A percentile compares a stretch with the other conserved stretches of the same genome.
Evolutionary conservation across 1,140 invertebrate genomes (phyloP).

Genomic region (Thereuonema tuberculata): DNA sequence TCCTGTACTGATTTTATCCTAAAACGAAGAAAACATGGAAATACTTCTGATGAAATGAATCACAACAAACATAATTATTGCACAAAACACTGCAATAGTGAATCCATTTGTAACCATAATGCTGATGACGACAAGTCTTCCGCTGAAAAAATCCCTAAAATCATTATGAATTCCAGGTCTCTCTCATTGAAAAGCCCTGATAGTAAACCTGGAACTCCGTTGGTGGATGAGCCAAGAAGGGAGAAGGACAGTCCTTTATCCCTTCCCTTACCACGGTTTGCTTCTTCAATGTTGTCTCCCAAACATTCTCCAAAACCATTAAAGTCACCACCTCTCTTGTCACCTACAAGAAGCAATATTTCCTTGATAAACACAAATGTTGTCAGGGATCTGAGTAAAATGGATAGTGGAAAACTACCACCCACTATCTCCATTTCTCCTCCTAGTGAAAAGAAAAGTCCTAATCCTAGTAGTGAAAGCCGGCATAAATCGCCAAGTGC

Average conservation of each 20-base stretch:
- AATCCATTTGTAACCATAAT: neutral
- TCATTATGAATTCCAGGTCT: neutral
- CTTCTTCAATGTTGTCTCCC: slow-evolving; percentile 43
- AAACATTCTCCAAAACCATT: slow-evolving; percentile 21
- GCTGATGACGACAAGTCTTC: slow-evolving; percentile 12
- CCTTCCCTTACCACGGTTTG: slow-evolving; percentile 69
- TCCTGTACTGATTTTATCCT: neutral
- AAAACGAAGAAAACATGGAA: neutral
- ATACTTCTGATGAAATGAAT: neutral
- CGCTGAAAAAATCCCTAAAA: slow-evolving; percentile 11
- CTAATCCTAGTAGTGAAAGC: neutral
- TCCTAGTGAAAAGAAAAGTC: neutral
- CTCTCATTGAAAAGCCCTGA: neutral
- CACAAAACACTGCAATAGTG: neutral
- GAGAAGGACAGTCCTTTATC: slow-evolving; percentile 42
- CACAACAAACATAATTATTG: neutral
- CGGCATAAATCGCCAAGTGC: slow-evolving; percentile 11
- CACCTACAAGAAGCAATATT: neutral
- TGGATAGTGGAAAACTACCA: no score
- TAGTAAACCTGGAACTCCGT: slow-evolving; percentile 5
- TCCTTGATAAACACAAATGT: neutral
- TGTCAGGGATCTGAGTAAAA: neutral
- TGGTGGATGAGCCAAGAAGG: slow-evolving; percentile 4
- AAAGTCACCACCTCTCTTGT: slow-evolving; percentile 6
- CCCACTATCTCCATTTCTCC: no score